Conservation (phyloP, 1,140 invertebrate species). For the Eumaeus atala region DNA sequence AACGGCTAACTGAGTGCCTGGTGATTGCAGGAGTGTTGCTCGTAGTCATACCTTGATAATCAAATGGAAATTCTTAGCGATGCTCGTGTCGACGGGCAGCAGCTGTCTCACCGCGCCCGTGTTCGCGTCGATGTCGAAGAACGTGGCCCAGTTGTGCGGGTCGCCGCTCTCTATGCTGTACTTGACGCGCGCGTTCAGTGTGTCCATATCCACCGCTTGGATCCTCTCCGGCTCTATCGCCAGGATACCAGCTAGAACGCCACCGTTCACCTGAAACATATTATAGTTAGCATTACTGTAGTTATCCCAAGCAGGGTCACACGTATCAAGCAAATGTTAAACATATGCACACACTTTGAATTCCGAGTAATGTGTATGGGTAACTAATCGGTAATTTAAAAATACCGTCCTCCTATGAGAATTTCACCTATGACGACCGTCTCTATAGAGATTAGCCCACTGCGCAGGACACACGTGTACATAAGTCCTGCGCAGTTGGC, state of each 20-base stretch:
- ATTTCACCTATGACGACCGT: too few species aligned
- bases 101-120: slow-evolving; percentile 88
- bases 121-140: slow-evolving; percentile 88
- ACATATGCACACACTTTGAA: too few species aligned
- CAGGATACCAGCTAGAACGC: slow-evolving; percentile 85
- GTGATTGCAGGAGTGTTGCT: too few species aligned
- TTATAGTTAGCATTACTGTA: slow-evolving; percentile 2
- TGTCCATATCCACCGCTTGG: slow-evolving; percentile 91
- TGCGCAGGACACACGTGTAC: too few species aligned
- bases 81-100: slow-evolving; percentile 84
- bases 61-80: slow-evolving; percentile 80
- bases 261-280: slow-evolving; percentile 82
- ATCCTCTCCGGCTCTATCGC: slow-evolving; percentile 91
- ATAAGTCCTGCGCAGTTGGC: too few species aligned
- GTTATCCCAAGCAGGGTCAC: too few species aligned
- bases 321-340: too few species aligned
- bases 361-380: too few species aligned
- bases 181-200: slow-evolving; percentile 84
- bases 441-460: too few species aligned
- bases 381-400: too few species aligned
- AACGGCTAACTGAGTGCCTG: too few species aligned
- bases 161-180: slow-evolving; percentile 88
- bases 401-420: too few species aligned
- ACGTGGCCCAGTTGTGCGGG: slow-evolving; percentile 83
- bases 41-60: slow-evolving; percentile 76